A percentile compares a stretch with the other conserved stretches of the same genome.
Evolutionary conservation across 2,888 invertebrate species (phyloP).

Genomic region (Herminia tarsipennalis): DNA sequence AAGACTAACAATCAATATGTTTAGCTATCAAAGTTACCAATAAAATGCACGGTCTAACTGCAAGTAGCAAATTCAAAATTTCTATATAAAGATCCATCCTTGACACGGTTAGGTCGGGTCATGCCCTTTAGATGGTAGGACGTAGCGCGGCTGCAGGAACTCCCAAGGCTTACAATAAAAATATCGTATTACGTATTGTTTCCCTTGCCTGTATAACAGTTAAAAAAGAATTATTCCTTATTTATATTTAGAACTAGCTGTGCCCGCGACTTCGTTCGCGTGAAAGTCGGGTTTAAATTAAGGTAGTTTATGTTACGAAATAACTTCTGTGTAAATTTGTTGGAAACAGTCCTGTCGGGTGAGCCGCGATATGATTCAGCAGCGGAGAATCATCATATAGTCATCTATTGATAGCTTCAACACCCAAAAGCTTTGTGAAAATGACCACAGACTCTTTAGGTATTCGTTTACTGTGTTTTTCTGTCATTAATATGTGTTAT

Average conservation of each 20-base stretch:
- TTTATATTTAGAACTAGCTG: not conserved
- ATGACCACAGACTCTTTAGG: too few species aligned
- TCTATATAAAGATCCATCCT: slow-evolving; percentile 69
- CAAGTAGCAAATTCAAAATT: slow-evolving; percentile 48
- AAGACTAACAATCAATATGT: not conserved
- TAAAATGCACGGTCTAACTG: not conserved
- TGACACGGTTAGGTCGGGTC: slow-evolving; percentile 72
- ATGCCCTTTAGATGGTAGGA: slow-evolving; percentile 65
- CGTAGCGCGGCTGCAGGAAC: slow-evolving; percentile 36
- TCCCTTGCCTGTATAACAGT: not conserved
- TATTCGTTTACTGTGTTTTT: too few species aligned
- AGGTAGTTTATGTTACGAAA: too few species aligned
- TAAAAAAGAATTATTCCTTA: not conserved
- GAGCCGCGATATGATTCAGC: too few species aligned
- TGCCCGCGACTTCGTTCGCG: not conserved
- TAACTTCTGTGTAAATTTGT: too few species aligned
- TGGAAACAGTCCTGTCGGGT: too few species aligned
- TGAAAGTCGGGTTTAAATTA: too few species aligned
- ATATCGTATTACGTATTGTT: slow-evolving; percentile 26
- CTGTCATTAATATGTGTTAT: too few species aligned
- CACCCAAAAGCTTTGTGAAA: too few species aligned
- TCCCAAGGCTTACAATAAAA: slow-evolving; percentile 56
- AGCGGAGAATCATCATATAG: too few species aligned
- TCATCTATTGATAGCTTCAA: too few species aligned
- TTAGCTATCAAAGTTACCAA: not conserved